Conservation (phyloP, 2,113 vertebrate species). For the Halichoerus grypus region DNA sequence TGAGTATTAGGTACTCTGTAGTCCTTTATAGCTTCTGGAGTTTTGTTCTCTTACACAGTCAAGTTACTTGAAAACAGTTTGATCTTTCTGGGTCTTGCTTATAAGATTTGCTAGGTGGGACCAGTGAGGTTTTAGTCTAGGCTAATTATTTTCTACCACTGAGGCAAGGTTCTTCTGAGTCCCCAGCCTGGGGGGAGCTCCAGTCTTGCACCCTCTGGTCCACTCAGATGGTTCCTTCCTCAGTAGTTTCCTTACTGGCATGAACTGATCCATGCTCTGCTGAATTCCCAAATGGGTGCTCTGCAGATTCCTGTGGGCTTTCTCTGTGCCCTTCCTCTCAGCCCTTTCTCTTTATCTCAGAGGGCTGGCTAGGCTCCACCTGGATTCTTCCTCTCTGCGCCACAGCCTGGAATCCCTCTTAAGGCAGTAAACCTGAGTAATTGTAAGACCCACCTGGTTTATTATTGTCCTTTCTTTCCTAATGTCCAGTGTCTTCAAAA, state of each 20-base stretch:
- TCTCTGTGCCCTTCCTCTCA: not conserved
- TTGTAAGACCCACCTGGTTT: not conserved
- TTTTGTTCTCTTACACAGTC: not conserved
- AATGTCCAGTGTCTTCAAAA: not conserved
- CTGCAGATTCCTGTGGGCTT: not conserved
- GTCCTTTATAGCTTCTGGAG: not conserved
- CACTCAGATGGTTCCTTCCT: not conserved
- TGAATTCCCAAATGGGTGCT: rapidly evolving
- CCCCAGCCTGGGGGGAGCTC: not conserved
- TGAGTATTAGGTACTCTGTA: not conserved
- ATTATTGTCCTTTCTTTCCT: not conserved
- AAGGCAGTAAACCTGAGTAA: not conserved
- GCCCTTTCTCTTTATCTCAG: not conserved
- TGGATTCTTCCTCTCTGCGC: rapidly evolving
- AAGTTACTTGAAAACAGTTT: not conserved
- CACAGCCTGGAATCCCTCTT: rapidly evolving
- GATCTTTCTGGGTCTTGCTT: not conserved
- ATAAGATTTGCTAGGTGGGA: not conserved
- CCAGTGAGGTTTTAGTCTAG: not conserved
- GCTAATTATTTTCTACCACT: not conserved
- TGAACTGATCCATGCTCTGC: rapidly evolving
- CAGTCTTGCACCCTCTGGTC: not conserved
- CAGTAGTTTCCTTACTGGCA: not conserved
- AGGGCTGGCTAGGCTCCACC: not conserved
- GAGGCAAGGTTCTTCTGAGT: not conserved